Evolutionary conservation across 2,888 invertebrate species (phyloP), one percentile per base, ranked within the genome.

Genomic region (Lepetodrilus schrolli): DNA sequence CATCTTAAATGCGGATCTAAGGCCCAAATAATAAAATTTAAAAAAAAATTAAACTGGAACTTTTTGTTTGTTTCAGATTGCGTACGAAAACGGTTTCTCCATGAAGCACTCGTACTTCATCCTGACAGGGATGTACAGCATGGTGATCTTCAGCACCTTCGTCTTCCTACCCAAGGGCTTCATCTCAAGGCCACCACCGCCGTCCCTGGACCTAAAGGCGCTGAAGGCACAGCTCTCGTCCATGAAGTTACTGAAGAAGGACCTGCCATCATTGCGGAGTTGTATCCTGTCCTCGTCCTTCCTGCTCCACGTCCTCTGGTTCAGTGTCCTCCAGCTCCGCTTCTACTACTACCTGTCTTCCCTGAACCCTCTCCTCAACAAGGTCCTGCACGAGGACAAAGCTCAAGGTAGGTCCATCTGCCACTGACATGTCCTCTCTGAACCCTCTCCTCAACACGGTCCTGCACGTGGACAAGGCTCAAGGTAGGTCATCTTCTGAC

Each of bases 341-440:
- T 86, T 85, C 74, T 85, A 80, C 71, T 84, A 78, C 74, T 80
- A 82, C 49, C 75, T 86, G n/a, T 84, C 82, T 5, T 80, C 84
- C 0, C 74, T 84, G 17, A 86, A 85, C 70, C 75, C 75, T 8
- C 78, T 79, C 69, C 78, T 83, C 10, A 78, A 78, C 47, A 50
- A 76, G 13, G 30, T 79, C 23, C 72, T 79, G 2, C 49, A 78
- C 10, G 72, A 72, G 7, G 78, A 82, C 72, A 26, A 72, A 13
- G 68, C 72, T 10, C 73, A 74, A 70, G 83, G 83, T 83, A 74
- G 47, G 75, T 36, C n/a, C n/a, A n/a, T n/a, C n/a, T n/a, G n/a
- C n/a, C n/a, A n/a, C 8, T 17, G 79, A 82, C 49, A 74, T 85
- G 10, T 84, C 81, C 7, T 80, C 84, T 0, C 74, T 84, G n/a